A percentile compares a stretch with the other conserved stretches of the same genome.
Conservation (phyloP, 2,797 vertebrate species). For the Ctenopoma kingsleyae region DNA sequence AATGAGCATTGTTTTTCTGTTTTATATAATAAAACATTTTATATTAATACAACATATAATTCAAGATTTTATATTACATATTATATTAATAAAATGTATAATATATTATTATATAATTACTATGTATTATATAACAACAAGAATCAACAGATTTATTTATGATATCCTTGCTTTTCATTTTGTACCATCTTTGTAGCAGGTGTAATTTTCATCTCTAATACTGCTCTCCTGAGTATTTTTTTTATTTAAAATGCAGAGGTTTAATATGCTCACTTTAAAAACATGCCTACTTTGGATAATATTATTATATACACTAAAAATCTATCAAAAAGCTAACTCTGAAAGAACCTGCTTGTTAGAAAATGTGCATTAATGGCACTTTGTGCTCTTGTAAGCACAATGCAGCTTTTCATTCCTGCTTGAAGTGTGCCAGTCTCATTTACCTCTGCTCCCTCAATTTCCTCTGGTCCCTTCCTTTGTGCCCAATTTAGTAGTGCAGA, state of each 20-base stretch:
- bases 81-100: too few relatives aligned
- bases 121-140: too few relatives aligned
- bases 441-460: constrained; percentile 41
- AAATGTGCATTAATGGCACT: constrained; percentile 35
- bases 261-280: constrained; percentile 8
- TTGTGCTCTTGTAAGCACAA: constrained; percentile 42
- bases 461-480: constrained; percentile 42
- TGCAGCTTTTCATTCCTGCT: constrained; percentile 42
- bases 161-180: background rate
- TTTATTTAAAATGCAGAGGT: constrained; percentile 6
- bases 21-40: too few relatives aligned
- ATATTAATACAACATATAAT: too few relatives aligned
- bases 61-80: too few relatives aligned
- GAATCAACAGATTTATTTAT: too few relatives aligned
- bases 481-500: constrained; percentile 51
- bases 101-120: too few relatives aligned
- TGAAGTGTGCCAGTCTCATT: constrained; percentile 32
- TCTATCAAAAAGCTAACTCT: background rate
- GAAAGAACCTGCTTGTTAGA: constrained; percentile 24
- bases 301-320: constrained; percentile 23
- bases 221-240: background rate
- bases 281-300: constrained; percentile 30
- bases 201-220: constrained; percentile 5
- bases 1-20: background rate
- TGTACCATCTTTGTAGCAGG: background rate